Evolutionary conservation across 2,888 invertebrate species (phyloP).

Genomic region (Lepidonotus clava): DNA sequence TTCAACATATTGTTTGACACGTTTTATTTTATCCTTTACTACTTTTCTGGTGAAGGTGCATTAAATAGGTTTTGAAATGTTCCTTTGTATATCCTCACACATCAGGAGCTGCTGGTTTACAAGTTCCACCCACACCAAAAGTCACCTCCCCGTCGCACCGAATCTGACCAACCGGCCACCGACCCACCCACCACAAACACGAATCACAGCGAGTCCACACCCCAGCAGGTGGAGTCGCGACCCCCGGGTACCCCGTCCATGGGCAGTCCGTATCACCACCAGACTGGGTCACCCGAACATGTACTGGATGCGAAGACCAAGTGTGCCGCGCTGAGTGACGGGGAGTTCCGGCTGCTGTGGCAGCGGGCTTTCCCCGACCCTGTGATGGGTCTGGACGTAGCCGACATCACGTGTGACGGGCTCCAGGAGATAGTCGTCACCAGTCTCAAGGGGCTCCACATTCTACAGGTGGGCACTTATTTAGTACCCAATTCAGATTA

Average conservation of each 20-base stretch:
- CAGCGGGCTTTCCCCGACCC: constrained; percentile 84
- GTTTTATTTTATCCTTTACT: no score
- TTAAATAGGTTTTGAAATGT: no score
- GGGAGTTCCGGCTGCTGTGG: constrained; percentile 77
- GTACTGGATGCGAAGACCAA: background rate
- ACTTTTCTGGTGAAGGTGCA: no score
- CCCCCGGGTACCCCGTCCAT: background rate
- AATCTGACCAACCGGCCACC: no score
- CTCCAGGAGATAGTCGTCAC: constrained; percentile 85
- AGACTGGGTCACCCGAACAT: constrained; percentile 19
- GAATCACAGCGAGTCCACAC: no score
- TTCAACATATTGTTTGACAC: no score
- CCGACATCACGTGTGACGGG: constrained; percentile 86
- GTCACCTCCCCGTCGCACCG: background rate
- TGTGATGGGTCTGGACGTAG: constrained; percentile 84
- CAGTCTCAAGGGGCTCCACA: constrained; percentile 85
- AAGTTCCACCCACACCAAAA: constrained; percentile 64
- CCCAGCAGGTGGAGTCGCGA: no score
- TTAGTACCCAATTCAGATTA: no score
- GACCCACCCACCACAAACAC: no score
- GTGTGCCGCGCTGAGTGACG: constrained; percentile 33
- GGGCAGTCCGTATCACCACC: background rate
- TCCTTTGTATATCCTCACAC: constrained; percentile 41
- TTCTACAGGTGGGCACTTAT: constrained; percentile 83
- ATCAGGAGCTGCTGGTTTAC: constrained; percentile 77